Conservation (phyloP, 2,113 vertebrate genomes). For the Paracyprichromis sp. region DNA sequence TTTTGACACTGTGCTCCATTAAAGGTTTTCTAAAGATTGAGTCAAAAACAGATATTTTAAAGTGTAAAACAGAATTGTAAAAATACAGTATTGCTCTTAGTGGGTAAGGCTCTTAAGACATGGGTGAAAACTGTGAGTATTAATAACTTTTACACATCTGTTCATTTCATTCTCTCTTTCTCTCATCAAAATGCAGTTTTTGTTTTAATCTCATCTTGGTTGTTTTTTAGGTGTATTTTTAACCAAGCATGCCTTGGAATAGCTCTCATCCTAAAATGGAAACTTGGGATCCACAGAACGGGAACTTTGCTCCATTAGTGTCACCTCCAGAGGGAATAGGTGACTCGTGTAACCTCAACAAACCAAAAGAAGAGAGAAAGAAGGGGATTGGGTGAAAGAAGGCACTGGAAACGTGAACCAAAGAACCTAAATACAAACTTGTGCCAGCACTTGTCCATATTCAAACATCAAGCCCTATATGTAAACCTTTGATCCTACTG, state of each 20-base stretch:
- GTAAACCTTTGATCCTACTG: not conserved
- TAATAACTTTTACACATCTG: slow-evolving; percentile 17
- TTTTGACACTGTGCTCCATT: not conserved
- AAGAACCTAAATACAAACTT: not conserved
- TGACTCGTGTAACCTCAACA: slow-evolving; percentile 28
- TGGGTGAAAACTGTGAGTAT: not conserved
- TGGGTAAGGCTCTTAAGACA: not conserved
- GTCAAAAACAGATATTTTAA: not conserved
- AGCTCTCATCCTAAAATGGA: slow-evolving; percentile 46
- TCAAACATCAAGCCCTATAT: not conserved
- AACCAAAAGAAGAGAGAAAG: not conserved
- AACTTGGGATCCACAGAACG: slow-evolving; percentile 32
- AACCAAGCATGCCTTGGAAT: slow-evolving; percentile 12
- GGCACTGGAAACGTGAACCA: not conserved
- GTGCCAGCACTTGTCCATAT: not conserved
- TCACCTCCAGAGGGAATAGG: slow-evolving; percentile 27
- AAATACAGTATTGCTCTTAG: not conserved
- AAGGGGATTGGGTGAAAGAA: too few species aligned
- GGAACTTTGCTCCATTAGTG: slow-evolving; percentile 38
- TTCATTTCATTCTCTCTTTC: not conserved
- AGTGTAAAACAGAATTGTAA: not conserved
- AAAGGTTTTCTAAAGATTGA: not conserved
- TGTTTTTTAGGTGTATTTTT: slow-evolving; percentile 29
- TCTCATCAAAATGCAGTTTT: not conserved
- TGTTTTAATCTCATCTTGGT: not conserved